Conservation (phyloP, 2,888 invertebrate species). For the Margaritifera margaritifera region DNA sequence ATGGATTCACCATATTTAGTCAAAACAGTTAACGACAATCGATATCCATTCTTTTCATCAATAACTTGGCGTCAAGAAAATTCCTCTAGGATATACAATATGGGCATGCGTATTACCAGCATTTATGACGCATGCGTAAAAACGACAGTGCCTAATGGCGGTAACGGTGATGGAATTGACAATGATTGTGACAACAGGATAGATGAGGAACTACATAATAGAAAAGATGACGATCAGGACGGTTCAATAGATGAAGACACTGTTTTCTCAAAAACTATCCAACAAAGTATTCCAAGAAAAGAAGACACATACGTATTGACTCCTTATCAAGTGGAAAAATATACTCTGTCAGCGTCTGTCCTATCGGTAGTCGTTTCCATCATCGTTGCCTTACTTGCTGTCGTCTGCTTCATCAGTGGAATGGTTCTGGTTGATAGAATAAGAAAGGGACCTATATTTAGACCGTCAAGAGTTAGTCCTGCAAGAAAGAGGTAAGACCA, state of each 20-base stretch:
- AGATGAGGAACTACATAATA: slow-evolving; percentile 44
- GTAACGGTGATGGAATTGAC: slow-evolving; percentile 49
- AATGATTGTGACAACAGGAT: slow-evolving; percentile 55
- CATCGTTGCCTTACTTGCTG: slow-evolving; percentile 26
- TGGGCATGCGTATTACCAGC: slow-evolving; percentile 44
- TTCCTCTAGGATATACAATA: slow-evolving; percentile 39
- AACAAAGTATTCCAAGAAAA: slow-evolving; percentile 2
- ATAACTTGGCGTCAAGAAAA: slow-evolving; percentile 16
- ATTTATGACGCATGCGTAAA: slow-evolving; percentile 45
- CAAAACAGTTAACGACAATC: slow-evolving; percentile 20
- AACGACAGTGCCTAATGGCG: slow-evolving; percentile 24
- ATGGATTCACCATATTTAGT: slow-evolving; percentile 13
- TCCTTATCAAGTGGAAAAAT: slow-evolving; percentile 20
- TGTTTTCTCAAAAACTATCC: slow-evolving; percentile 14
- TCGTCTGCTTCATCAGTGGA: slow-evolving; percentile 26
- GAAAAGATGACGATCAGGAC: slow-evolving; percentile 41
- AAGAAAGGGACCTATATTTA: slow-evolving; percentile 2
- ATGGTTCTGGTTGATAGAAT: slow-evolving; percentile 35
- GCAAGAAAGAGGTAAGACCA: too few species aligned
- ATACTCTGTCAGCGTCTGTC: slow-evolving; percentile 26
- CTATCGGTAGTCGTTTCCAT: slow-evolving; percentile 33
- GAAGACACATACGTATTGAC: slow-evolving; percentile 20
- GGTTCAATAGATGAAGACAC: slow-evolving; percentile 46
- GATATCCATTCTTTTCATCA: slow-evolving; percentile 20
- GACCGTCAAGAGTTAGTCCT: too few species aligned